These are phyloP conservation scores for Seriola aureovittata DNA, from an alignment of 2,113 vertebrate genomes.

Conservation along the genomic window DNA sequence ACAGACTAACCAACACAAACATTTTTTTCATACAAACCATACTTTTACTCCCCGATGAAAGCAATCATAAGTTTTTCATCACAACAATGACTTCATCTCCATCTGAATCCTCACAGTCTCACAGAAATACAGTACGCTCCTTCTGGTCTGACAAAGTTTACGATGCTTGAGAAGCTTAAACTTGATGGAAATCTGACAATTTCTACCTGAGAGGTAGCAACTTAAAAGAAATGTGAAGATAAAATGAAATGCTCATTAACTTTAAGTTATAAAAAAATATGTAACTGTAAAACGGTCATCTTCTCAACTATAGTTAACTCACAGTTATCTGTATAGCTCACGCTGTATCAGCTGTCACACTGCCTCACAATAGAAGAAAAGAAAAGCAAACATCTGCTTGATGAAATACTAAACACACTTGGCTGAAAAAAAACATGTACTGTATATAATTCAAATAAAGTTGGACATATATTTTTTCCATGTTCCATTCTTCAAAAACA, in stretches of 20 bases:
- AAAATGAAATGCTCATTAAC: background rate
- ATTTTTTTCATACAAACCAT: background rate
- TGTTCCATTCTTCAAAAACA: background rate
- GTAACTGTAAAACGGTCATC: background rate
- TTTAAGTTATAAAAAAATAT: background rate
- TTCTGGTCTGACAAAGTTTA: background rate
- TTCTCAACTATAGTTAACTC: background rate
- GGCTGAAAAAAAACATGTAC: background rate
- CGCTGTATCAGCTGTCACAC: background rate
- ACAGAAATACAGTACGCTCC: background rate
- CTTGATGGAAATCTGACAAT: background rate
- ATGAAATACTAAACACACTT: background rate
- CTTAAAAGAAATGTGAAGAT: background rate
- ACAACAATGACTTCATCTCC: constrained; percentile 18
- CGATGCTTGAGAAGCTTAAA: background rate
- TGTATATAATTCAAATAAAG: background rate
- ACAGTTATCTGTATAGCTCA: background rate
- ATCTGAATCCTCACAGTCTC: background rate
- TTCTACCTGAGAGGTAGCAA: background rate
- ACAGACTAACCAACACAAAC: constrained; percentile 4
- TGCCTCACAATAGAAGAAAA: background rate
- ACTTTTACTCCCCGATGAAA: background rate
- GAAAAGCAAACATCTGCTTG: constrained; percentile 2
- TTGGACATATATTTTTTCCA: background rate
- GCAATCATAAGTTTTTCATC: background rate